A percentile compares a stretch with the other conserved stretches of the same genome.
These are phyloP conservation scores for Lysandra coridon DNA, from an alignment of 2,888 invertebrate species.

Conservation along the genomic window DNA sequence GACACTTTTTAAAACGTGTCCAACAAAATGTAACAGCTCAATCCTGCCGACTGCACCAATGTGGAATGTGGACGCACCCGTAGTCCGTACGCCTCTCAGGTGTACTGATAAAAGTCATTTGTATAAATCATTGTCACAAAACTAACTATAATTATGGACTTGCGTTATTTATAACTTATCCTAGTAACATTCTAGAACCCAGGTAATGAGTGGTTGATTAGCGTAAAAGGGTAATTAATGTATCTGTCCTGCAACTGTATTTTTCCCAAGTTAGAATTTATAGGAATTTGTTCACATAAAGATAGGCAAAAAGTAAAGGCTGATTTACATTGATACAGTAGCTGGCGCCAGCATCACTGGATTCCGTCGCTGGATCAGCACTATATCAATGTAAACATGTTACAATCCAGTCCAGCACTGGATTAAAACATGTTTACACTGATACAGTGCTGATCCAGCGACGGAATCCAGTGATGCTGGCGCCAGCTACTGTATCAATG, in stretches of 20 bases:
- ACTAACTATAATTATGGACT: conserved; percentile 8
- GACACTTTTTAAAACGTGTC: neutral
- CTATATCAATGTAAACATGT: too few relatives aligned
- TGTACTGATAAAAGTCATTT: conserved; percentile 7
- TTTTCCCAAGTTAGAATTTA: neutral
- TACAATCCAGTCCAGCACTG: too few relatives aligned
- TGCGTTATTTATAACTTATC: conserved; percentile 17
- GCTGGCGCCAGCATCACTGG: too few relatives aligned
- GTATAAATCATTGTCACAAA: conserved; percentile 24
- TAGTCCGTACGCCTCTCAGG: neutral
- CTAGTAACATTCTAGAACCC: neutral
- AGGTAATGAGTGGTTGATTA: neutral
- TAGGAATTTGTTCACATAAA: neutral
- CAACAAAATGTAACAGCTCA: neutral
- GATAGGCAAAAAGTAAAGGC: too few relatives aligned
- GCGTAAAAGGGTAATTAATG: neutral
- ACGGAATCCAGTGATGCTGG: too few relatives aligned
- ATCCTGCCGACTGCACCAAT: neutral
- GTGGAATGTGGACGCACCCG: conserved; percentile 11
- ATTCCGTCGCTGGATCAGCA: too few relatives aligned
- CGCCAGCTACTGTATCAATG: too few relatives aligned
- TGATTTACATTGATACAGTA: too few relatives aligned
- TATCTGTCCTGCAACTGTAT: neutral
- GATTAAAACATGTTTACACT: too few relatives aligned
- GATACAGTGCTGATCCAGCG: too few relatives aligned